A percentile compares a stretch with the other conserved stretches of the same genome.
Conservation (phyloP, 2,888 invertebrate species). For the Agonopterix alstromeriana region DNA sequence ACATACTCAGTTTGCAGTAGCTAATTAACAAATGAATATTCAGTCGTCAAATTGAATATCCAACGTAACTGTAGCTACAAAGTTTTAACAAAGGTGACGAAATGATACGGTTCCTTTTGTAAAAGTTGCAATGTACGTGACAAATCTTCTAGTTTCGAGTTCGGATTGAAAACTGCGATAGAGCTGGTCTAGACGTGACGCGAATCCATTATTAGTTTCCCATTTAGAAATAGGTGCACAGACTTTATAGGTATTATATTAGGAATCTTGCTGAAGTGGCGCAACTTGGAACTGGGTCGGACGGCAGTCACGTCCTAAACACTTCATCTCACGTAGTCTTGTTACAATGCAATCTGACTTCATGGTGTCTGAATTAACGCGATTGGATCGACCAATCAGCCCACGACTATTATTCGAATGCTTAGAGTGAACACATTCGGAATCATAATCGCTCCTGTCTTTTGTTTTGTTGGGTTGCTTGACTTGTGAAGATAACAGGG, state of each 20-base stretch:
- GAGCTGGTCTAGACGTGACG: conserved; percentile 60
- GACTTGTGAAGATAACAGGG: conserved; percentile 1
- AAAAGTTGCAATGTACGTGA: conserved; percentile 72
- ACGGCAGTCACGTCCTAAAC: conserved; percentile 40
- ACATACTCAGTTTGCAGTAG: neutral
- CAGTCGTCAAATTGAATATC: neutral
- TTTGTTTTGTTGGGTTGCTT: neutral
- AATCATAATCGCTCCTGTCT: conserved; percentile 22
- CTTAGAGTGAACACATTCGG: conserved; percentile 23
- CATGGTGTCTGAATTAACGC: conserved; percentile 26
- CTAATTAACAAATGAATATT: conserved; percentile 2
- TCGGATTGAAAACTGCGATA: conserved; percentile 75
- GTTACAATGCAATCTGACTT: conserved; percentile 30
- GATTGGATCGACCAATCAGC: conserved; percentile 27
- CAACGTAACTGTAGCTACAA: conserved; percentile 27
- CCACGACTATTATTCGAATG: conserved; percentile 19
- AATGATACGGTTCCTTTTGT: conserved; percentile 64
- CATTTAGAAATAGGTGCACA: conserved; percentile 58
- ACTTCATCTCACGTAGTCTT: conserved; percentile 29
- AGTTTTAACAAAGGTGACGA: conserved; percentile 54
- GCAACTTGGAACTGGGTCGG: conserved; percentile 24
- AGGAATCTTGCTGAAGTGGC: conserved; percentile 35
- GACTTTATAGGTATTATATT: conserved; percentile 50
- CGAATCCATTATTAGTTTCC: conserved; percentile 56
- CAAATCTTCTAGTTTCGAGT: conserved; percentile 71